Evolutionary conservation across 2,888 invertebrate genomes (phyloP), one percentile per base, ranked within the genome.

Genomic region (Orgyia antiqua): DNA sequence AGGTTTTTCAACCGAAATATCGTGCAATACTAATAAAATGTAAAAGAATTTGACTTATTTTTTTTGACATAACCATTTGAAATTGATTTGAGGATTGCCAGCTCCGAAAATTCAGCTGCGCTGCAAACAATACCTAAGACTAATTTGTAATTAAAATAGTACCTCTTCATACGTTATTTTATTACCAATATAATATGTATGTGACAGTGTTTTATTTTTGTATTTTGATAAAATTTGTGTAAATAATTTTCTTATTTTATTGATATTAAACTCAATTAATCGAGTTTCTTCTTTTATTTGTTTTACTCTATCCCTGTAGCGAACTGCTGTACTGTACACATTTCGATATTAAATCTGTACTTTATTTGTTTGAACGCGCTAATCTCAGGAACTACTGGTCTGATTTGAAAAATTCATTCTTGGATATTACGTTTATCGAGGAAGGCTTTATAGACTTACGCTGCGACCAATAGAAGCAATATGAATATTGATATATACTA

Each of bases 201-300:
- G 84, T 84, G 80, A 79, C 84, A 79, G 79, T 84, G 83, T 83
- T 83, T 84, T 84, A 84, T 83, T 84, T 84, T 84, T 84, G 84
- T 84, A 84, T 84, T 84, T 84, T 84, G 82, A 84, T 84, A 84
- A 83, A 82, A 71, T 80, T 79, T 74, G 82, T 84, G 84, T 84
- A 84, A 83, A 84, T 84, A 83, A 73, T 83, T 84, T 80, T 84
- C 82, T 84, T 82, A 84, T 84, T 83, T 84, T 83, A 84, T 84
- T 83, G 84, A 83, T 84, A 84, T 80, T 84, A 84, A 84, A 84
- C 83, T 83, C 82, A 72, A 84, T 79, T 84, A 84, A 83, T 84
- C 84, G 72, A 73, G 30, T 34, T 31, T 35, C 30, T 41, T 45
- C 34, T 61, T 57, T 56, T 20, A 36, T 28, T 36, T 9, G 3